Conservation (phyloP, 92 coral and sea anemone genomes). For the Heliopora coerulea region DNA sequence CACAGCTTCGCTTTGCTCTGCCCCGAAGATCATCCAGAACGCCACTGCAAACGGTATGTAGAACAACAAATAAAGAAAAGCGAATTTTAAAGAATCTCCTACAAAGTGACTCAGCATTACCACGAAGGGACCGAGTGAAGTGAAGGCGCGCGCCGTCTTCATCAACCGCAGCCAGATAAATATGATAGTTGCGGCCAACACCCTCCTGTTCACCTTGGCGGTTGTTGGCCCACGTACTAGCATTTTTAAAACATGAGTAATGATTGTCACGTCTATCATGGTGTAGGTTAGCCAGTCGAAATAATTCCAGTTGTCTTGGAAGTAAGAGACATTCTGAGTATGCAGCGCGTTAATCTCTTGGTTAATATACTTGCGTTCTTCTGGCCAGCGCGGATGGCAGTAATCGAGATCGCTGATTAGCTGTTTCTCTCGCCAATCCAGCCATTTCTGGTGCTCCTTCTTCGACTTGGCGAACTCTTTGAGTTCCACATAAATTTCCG, state of each 20-base stretch:
- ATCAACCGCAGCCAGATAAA: conserved; percentile 65
- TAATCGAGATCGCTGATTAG: conserved; percentile 53
- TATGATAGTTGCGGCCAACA: conserved; percentile 37
- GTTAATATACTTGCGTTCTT: conserved; percentile 47
- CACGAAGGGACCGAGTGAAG: conserved; percentile 63
- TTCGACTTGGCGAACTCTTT: conserved; percentile 54
- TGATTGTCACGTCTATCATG: conserved; percentile 65
- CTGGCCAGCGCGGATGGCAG: conserved; percentile 71
- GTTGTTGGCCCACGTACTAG: conserved; percentile 2
- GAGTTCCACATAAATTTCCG: conserved; percentile 57
- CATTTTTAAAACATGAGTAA: conserved; percentile 59
- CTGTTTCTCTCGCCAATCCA: conserved; percentile 54
- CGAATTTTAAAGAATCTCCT: conserved; percentile 58
- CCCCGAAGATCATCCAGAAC: conserved; percentile 69
- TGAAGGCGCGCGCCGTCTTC: conserved; percentile 67
- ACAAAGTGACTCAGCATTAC: conserved; percentile 60
- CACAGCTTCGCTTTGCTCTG: conserved; percentile 44
- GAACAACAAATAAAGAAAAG: conserved; percentile 54
- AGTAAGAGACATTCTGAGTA: conserved; percentile 46
- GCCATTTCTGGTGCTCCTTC: conserved; percentile 42
- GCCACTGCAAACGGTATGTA: conserved; percentile 64
- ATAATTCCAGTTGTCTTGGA: conserved; percentile 64
- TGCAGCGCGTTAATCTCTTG: conserved; percentile 41
- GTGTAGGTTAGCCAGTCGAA: conserved; percentile 72
- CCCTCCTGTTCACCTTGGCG: conserved; percentile 26